These are phyloP conservation scores for Xiphorhynchus elegans DNA, from an alignment of 2,113 vertebrate genomes.

Conservation along the genomic window DNA sequence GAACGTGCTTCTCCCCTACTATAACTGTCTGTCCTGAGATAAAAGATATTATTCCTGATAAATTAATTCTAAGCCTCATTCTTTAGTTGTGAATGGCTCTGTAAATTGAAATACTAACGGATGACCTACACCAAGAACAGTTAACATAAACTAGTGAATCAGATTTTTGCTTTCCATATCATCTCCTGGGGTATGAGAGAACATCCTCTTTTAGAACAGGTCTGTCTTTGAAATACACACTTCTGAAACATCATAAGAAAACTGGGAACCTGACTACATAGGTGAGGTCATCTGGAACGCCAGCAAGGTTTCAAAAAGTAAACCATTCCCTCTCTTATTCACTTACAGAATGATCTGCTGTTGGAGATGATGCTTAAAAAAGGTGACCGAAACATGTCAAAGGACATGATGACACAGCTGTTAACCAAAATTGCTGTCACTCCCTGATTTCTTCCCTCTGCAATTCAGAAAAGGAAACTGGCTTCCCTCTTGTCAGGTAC, in stretches of 20 bases:
- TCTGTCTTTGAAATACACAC: not conserved
- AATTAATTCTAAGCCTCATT: not conserved
- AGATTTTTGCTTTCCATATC: not conserved
- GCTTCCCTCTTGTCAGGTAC: not conserved
- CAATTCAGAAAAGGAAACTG: not conserved
- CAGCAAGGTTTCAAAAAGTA: not conserved
- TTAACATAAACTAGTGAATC: not conserved
- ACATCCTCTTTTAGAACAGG: not conserved
- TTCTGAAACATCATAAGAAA: not conserved
- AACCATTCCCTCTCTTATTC: not conserved
- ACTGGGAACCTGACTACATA: not conserved
- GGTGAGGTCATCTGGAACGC: not conserved
- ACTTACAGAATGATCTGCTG: not conserved
- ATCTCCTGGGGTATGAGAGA: not conserved
- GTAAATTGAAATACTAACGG: not conserved
- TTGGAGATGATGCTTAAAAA: not conserved
- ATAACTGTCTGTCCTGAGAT: not conserved
- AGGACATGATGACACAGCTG: not conserved
- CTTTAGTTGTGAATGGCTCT: not conserved
- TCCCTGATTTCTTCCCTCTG: not conserved
- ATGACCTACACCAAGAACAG: not conserved
- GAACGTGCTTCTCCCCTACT: not conserved
- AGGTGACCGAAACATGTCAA: fast-evolving
- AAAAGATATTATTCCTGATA: not conserved
- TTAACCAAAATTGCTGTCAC: not conserved